Evolutionary conservation across 2,888 invertebrate species (phyloP).

Genomic region (Pseudoips prasinana): DNA sequence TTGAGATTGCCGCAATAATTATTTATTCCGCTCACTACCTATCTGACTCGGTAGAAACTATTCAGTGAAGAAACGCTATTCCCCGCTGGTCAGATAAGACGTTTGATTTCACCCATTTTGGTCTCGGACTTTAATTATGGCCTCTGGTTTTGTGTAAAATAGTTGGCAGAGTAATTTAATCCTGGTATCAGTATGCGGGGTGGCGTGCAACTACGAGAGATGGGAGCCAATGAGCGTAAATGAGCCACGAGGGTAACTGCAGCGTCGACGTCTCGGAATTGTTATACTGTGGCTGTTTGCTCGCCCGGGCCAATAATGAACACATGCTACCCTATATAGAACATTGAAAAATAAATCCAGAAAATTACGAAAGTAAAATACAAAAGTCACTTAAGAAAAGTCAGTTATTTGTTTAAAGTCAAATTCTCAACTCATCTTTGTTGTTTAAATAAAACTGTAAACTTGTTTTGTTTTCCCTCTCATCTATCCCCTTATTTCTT

Average conservation of each 20-base stretch:
- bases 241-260: constrained; percentile 32
- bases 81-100: constrained; percentile 79
- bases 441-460: constrained; percentile 46
- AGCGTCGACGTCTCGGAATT: constrained; percentile 39
- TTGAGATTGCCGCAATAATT: constrained; percentile 77
- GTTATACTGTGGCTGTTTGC: constrained; percentile 44
- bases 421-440: constrained; percentile 40
- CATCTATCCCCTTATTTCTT: constrained; percentile 70
- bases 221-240: constrained; percentile 52
- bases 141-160: constrained; percentile 80
- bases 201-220: constrained; percentile 57
- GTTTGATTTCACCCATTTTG: constrained; percentile 79
- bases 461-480: constrained; percentile 67
- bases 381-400: no score
- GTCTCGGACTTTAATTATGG: constrained; percentile 79
- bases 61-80: constrained; percentile 79
- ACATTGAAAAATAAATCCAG: no score
- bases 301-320: constrained; percentile 32
- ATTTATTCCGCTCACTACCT: constrained; percentile 80
- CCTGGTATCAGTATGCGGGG: constrained; percentile 74
- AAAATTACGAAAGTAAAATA: no score
- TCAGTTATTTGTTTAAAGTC: constrained; percentile 27
- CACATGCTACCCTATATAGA: not conserved
- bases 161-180: constrained; percentile 80
- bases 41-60: constrained; percentile 67